Base-by-base conservation (phyloP, 2,797 vertebrate species). In the Alosa sapidissima region DNA sequence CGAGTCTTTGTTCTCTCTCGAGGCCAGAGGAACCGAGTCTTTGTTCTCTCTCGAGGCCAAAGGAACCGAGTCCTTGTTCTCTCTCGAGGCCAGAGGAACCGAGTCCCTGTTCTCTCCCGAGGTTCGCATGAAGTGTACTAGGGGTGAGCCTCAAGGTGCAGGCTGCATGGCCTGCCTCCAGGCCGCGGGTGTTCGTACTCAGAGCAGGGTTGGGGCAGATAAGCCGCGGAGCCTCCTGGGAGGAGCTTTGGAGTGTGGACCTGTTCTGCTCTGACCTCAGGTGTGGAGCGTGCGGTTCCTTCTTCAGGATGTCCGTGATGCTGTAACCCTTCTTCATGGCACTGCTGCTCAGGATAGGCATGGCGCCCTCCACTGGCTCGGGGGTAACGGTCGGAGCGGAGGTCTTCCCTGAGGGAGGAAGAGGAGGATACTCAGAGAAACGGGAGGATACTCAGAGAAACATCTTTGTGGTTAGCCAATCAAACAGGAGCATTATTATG, bases 241-340 rank as follows among this genome's bases (percentile, higher is more conserved):
- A n/a, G 55, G 5, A 5, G 55, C 55, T 7, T 19, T 82, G 83
- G 24, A 45, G 7, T 1, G n/a, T 16, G 7, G 55, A 4, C 19
- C 36, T 28, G 36, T 3, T 16, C 9, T 24, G 85, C 49, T 72
- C 60, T 62, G 68, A 24, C 51, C 4, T 16, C 41, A 21, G 45
- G 58, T 16, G 47, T 49, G 45, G n/a, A 54, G 75, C 3, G 14
- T 6, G 1, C 7, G 95, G 94, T 86, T 97, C 96, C 16, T 94
- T 89, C 87, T 93, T 92, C 41, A 98, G 96, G 89, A 97, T 98
- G 91, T 97, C 97, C 85, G 95, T 97, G 87, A 97, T 95, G 0
- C 95, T 97, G 92, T 98, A 93, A 88, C 97, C 98, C 90, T 95
- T 94, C 93, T 97, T 98, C 52, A 90, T 93, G 83, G 91, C 51